Conservation (phyloP, 2,888 invertebrate genomes). For the Nephrotoma flavescens region DNA sequence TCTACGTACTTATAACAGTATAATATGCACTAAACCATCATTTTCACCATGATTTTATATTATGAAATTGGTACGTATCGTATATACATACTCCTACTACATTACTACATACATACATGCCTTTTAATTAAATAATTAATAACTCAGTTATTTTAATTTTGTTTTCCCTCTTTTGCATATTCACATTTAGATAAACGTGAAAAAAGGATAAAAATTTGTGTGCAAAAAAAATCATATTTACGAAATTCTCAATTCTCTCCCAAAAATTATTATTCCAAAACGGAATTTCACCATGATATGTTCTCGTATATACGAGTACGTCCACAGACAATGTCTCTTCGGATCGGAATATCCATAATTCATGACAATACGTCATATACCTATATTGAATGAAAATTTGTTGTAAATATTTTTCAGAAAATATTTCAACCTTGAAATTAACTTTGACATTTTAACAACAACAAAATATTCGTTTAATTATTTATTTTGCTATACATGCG, state of each 20-base stretch:
- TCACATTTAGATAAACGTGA: background rate
- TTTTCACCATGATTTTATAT: background rate
- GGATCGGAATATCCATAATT: background rate
- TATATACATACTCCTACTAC: background rate
- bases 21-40: background rate
- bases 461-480: background rate
- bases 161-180: background rate
- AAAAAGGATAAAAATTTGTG: background rate
- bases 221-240: background rate
- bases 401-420: background rate
- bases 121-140: background rate
- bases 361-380: background rate
- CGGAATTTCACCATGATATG: background rate
- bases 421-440: background rate
- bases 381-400: background rate
- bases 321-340: background rate
- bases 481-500: background rate
- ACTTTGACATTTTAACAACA: background rate
- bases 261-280: background rate
- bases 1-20: background rate
- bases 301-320: background rate
- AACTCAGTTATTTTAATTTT: background rate
- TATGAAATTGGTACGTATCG: background rate
- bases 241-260: background rate
- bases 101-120: background rate